Evolutionary conservation across 2,888 invertebrate species (phyloP).

Genomic region (Mallateleia sp.): DNA sequence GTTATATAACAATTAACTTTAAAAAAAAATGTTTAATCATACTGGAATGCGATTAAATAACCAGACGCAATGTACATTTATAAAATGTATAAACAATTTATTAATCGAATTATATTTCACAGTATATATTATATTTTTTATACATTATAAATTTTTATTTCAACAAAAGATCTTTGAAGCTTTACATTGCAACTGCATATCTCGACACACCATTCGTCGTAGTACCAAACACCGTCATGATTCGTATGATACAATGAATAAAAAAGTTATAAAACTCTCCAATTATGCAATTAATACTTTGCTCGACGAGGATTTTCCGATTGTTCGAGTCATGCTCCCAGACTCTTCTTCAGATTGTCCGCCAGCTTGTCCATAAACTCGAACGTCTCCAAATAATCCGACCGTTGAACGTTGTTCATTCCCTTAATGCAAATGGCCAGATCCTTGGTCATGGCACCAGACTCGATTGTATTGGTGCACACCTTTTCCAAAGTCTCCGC

Average conservation of each 20-base stretch:
- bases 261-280: background rate
- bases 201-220: too few species aligned
- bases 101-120: too few species aligned
- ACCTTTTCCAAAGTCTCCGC: constrained; percentile 96
- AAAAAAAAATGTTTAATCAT: too few species aligned
- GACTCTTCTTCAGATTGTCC: constrained; percentile 94
- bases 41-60: too few species aligned
- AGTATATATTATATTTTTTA: constrained; percentile 3
- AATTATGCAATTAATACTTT: constrained; percentile 44
- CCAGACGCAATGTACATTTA: too few species aligned
- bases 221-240: background rate
- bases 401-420: constrained; percentile 93
- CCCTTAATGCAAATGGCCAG: constrained; percentile 99
- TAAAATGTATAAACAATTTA: constrained; percentile 34
- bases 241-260: background rate
- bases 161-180: too few species aligned
- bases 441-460: constrained; percentile 99
- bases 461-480: constrained; percentile 98
- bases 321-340: constrained; percentile 90
- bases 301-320: too few species aligned
- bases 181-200: too few species aligned
- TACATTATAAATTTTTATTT: too few species aligned
- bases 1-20: too few species aligned
- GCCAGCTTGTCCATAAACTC: constrained; percentile 99
- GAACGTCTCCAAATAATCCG: constrained; percentile 98